Evolutionary conservation across 1,140 invertebrate genomes (phyloP).

Genomic region (Scaptomyza pallida): DNA sequence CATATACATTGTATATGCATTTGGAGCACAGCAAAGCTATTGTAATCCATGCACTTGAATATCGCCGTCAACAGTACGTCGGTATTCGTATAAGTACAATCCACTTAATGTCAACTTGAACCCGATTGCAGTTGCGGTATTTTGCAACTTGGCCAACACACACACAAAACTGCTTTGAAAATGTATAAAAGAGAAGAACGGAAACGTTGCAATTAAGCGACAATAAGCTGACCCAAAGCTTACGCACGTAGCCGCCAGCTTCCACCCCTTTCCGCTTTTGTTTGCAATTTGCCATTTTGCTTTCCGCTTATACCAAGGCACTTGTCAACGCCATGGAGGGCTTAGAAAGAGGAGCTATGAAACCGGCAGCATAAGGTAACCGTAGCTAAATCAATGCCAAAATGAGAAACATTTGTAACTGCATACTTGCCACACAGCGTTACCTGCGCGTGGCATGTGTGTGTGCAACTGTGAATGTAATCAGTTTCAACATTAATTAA

Average conservation of each 20-base stretch:
- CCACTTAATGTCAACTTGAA: conserved; percentile 35
- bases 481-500: conserved; percentile 71
- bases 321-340: conserved; percentile 16
- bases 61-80: background rate
- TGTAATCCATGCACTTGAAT: conserved; percentile 38
- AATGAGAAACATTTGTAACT: conserved; percentile 58
- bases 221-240: conserved; percentile 70
- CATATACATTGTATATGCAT: no score
- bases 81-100: conserved; percentile 2
- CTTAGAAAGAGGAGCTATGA: background rate
- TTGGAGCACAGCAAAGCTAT: background rate
- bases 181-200: conserved; percentile 3
- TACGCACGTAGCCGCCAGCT: conserved; percentile 29
- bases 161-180: conserved; percentile 15
- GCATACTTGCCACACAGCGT: conserved; percentile 33
- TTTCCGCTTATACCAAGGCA: conserved; percentile 33
- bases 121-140: conserved; percentile 15
- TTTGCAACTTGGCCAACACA: conserved; percentile 28
- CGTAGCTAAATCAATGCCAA: conserved; percentile 61
- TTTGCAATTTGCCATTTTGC: conserved; percentile 46
- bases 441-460: conserved; percentile 1
- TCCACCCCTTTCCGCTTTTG: background rate
- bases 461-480: conserved; percentile 29
- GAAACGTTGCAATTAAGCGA: conserved; percentile 67
- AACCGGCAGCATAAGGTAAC: background rate